A percentile compares a stretch with the other conserved stretches of the same genome.
Conservation (phyloP, 2,888 invertebrate genomes). For the Polymixis flavicincta region DNA sequence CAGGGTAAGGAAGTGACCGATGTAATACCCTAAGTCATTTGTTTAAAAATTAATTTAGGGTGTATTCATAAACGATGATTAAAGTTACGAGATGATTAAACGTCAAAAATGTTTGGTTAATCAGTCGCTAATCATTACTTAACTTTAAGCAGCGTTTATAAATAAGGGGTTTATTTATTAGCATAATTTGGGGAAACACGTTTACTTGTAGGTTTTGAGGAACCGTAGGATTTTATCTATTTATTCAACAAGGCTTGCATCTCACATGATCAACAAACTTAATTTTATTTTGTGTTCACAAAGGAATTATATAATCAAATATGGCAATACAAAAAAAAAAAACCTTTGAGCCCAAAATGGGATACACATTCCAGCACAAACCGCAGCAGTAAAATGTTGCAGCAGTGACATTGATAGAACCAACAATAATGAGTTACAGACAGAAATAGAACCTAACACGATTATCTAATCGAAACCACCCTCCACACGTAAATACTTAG, state of each 20-base stretch:
- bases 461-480: conserved; percentile 10
- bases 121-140: too few relatives aligned
- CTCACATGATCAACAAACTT: background rate
- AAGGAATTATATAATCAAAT: background rate
- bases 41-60: conserved; percentile 13
- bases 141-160: too few relatives aligned
- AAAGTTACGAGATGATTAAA: too few relatives aligned
- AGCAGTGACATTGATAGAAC: background rate
- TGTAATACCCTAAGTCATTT: conserved; percentile 19
- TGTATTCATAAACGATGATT: too few relatives aligned
- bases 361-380: background rate
- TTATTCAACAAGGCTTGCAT: background rate
- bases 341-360: background rate
- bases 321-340: background rate
- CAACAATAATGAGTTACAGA: background rate
- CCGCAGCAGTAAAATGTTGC: background rate
- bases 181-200: background rate
- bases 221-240: background rate
- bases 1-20: conserved; percentile 39
- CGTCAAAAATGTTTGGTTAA: too few relatives aligned
- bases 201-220: background rate
- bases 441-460: conserved; percentile 32
- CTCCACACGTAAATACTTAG: conserved; percentile 53
- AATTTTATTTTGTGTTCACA: background rate
- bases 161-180: too few relatives aligned